Percentiles rank a stretch among this genome's conserved stretches.
These are phyloP conservation scores for Macrostomum lignano DNA, from an alignment of 1,140 invertebrate species.

Conservation along the genomic window DNA sequence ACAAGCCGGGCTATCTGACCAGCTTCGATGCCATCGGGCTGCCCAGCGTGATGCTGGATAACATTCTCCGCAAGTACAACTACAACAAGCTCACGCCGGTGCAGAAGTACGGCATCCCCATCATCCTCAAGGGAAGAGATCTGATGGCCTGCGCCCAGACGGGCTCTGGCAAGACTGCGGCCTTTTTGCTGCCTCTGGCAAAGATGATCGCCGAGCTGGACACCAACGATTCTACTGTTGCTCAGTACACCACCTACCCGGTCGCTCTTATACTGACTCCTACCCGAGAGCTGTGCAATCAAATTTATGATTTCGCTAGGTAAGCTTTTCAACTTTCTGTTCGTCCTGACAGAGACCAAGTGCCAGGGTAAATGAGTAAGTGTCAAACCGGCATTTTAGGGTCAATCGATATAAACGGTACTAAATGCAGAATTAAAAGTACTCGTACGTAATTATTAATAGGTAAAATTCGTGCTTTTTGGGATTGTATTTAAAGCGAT, in stretches of 20 bases:
- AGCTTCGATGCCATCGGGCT: conserved; percentile 43
- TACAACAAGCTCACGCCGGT: conserved; percentile 68
- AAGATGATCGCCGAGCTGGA: conserved; percentile 28
- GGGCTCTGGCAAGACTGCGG: conserved; percentile 29
- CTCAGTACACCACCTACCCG: not conserved
- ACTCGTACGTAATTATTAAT: no score
- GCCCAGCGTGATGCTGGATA: conserved; percentile 38
- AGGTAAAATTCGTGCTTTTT: no score
- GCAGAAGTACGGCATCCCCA: conserved; percentile 58
- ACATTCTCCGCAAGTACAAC: conserved; percentile 45
- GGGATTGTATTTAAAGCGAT: no score
- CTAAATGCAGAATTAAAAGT: no score
- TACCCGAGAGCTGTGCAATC: conserved; percentile 28
- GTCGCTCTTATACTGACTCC: conserved; percentile 27
- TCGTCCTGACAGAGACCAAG: no score
- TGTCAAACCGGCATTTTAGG: no score
- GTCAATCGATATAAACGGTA: no score
- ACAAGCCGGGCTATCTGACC: conserved; percentile 27
- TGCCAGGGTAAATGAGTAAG: no score
- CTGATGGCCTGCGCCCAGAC: conserved; percentile 29
- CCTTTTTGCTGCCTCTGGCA: conserved; percentile 38
- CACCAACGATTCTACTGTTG: not conserved
- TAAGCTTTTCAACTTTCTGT: no score
- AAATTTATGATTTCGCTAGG: no score
- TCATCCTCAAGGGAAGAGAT: conserved; percentile 15